Percentiles rank a stretch among this genome's conserved stretches.
Conservation (phyloP, 1,140 invertebrate genomes). For the Drosophila lacertosa region DNA sequence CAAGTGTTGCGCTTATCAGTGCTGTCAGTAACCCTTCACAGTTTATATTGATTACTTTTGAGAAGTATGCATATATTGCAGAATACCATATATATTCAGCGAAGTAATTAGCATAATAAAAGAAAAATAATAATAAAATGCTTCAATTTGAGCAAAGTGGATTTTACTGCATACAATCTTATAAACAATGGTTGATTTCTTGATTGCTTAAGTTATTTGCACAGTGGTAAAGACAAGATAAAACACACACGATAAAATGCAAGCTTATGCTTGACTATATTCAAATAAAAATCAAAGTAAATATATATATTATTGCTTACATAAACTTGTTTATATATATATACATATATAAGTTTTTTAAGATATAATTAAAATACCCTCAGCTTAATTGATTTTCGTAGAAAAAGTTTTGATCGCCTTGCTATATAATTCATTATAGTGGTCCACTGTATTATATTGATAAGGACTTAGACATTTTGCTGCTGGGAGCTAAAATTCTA, state of each 20-base stretch:
- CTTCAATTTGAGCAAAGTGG: too few species aligned
- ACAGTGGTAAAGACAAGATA: too few species aligned
- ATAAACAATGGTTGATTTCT: not conserved
- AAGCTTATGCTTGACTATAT: too few species aligned
- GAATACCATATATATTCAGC: constrained; percentile 1
- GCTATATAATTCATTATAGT: constrained; percentile 12
- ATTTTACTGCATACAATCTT: not conserved
- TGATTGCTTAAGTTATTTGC: too few species aligned
- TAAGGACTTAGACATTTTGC: constrained; percentile 41
- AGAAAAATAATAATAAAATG: too few species aligned
- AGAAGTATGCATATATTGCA: not conserved
- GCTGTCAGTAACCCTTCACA: constrained; percentile 28
- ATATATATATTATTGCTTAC: too few species aligned
- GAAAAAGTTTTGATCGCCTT: not conserved
- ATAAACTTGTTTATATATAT: not conserved
- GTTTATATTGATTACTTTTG: constrained; percentile 11
- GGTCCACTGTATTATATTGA: constrained; percentile 32
- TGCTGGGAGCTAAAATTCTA: constrained; percentile 40
- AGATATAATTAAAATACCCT: too few species aligned
- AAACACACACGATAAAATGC: too few species aligned
- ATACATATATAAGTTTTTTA: not conserved
- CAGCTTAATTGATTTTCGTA: not conserved
- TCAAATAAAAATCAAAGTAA: too few species aligned
- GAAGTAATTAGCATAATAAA: constrained; percentile 14
- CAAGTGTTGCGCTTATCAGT: constrained; percentile 35